Percentiles rank a stretch among this genome's conserved stretches.
phyloP scores from a whole-genome alignment of 1,140 invertebrate genomes.

The Achroia grisella region DNA sequence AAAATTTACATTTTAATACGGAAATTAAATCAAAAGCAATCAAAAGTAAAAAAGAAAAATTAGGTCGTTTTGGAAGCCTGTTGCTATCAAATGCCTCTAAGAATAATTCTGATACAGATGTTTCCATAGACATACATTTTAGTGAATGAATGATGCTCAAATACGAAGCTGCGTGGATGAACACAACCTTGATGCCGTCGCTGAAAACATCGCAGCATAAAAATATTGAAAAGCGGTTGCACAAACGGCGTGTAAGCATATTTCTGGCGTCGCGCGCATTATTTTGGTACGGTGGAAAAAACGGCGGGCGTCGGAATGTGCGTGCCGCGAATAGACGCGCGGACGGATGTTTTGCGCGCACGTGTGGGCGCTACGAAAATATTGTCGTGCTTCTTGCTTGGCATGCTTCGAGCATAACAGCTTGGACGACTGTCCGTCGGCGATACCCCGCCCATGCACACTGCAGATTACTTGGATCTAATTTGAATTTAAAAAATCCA shows the following conservation, averaged over 20 bases:
- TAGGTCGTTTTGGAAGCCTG: no score
- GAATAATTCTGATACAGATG: no score
- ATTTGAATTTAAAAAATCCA: no score
- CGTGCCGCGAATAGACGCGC: conserved; percentile 44
- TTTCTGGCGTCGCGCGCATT: conserved; percentile 41
- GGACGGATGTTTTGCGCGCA: conserved; percentile 31
- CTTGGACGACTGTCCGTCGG: background rate
- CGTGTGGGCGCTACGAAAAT: conserved; percentile 1
- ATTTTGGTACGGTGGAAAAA: conserved; percentile 49
- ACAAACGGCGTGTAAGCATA: conserved; percentile 30
- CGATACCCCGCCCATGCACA: background rate
- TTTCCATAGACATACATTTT: no score
- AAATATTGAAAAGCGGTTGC: conserved; percentile 13
- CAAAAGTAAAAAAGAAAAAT: no score
- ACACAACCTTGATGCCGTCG: conserved; percentile 8
- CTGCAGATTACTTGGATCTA: no score
- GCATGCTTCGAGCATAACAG: background rate
- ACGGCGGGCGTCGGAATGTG: conserved; percentile 45
- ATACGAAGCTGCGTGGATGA: background rate
- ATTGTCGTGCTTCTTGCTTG: background rate
- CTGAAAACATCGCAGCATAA: background rate
- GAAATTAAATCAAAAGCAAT: no score
- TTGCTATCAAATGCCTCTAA: no score
- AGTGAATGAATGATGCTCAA: no score
- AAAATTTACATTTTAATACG: background rate